Base-by-base conservation (phyloP, 2,113 vertebrate species). In the Periophthalmodon schlosseri region DNA sequence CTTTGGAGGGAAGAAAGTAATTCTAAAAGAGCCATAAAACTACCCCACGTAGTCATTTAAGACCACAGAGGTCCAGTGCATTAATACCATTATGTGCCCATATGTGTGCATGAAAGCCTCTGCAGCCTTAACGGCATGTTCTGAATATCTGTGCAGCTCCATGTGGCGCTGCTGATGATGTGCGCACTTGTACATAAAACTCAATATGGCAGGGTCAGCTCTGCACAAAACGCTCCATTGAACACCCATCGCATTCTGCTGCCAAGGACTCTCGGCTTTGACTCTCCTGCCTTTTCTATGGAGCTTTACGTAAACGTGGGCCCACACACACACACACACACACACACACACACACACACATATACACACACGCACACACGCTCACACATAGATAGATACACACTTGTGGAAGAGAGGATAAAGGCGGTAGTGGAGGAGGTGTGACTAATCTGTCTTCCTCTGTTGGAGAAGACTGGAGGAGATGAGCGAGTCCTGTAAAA, bases 361-460 rank as follows among this genome's bases (percentile, higher is more conserved):
- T 34, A 24, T 44, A 70, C 36, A 23, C 33, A 36, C 24, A 7
- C 24, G 21, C 28, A 21, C 18, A 44, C n/a, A 49, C 36, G 6
- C 36, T 2, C 39, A 44, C 10, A 44, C 39, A 44, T 44, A 44
- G 39, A 44, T 10, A 44, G 39, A 44, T 44, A 56, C 52, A 56
- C 52, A 56, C 52, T 86, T 87, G 78, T 80, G 78, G 79, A 90
- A 73, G 75, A 88, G 74, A 78, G 87, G 85, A 91, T 86, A 84
- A 88, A 89, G 81, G 74, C 80, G 89, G 79, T 72, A 87, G 88
- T 81, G 87, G 88, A 91, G 88, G 88, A 89, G 86, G 88, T 90
- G 89, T 89, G 89, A 91, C 92, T 91, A 92, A 93, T 92, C 88
- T 85, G 81, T 89, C 88, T 88, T 91, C 87, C 88, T 91, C 82